These are phyloP conservation scores for Botrylloides violaceus DNA, from an alignment of 23 tunicate species.

Conservation along the genomic window DNA sequence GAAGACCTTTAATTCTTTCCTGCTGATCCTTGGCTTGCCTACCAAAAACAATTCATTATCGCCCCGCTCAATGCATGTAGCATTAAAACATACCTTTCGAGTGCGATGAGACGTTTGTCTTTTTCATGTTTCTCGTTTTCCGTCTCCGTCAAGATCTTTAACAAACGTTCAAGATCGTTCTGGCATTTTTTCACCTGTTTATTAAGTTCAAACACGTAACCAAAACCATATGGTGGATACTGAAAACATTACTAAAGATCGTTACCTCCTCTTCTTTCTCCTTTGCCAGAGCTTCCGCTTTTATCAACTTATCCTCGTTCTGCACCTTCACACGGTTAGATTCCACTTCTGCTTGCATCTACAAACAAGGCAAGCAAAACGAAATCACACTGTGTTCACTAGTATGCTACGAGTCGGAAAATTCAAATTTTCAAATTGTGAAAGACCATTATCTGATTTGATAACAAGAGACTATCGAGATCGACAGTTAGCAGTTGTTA, in stretches of 20 bases:
- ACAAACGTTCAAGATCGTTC: slow-evolving; percentile 58
- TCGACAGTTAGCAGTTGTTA: too few relatives aligned
- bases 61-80: not conserved
- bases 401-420: too few relatives aligned
- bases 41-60: not conserved
- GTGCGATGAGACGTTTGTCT: slow-evolving; percentile 38
- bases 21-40: slow-evolving; percentile 32
- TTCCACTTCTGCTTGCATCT: slow-evolving; percentile 28
- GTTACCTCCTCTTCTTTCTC: slow-evolving; percentile 66
- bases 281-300: slow-evolving; percentile 26
- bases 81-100: slow-evolving; percentile 55
- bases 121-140: slow-evolving; percentile 89
- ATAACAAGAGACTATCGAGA: too few relatives aligned
- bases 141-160: slow-evolving; percentile 80
- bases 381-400: too few relatives aligned
- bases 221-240: not conserved
- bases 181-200: slow-evolving; percentile 39
- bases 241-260: not conserved
- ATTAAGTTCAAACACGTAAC: not conserved
- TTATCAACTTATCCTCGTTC: slow-evolving; percentile 32
- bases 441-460: too few relatives aligned
- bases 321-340: slow-evolving; percentile 27
- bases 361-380: not conserved
- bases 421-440: too few relatives aligned
- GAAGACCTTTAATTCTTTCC: slow-evolving; percentile 44